Percentiles rank a stretch among this genome's conserved stretches.
Conservation (phyloP, 2,113 vertebrate species). For the Oncorhynchus tshawytscha region DNA sequence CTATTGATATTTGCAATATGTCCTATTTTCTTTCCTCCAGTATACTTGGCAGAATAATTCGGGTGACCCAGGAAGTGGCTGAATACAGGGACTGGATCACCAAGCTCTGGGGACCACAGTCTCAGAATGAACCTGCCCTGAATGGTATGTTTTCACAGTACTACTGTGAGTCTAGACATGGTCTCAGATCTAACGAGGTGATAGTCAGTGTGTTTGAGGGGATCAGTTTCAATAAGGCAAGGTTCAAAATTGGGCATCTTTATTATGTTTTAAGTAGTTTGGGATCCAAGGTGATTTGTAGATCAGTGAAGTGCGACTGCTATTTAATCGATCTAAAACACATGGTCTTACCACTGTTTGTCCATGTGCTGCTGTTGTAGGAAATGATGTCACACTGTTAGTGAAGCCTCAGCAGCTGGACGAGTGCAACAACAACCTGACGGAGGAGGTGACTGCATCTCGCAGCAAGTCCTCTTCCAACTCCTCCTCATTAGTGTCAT, state of each 20-base stretch:
- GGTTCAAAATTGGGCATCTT: too few relatives aligned
- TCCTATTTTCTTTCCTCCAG: constrained; percentile 61
- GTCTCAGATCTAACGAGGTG: not conserved
- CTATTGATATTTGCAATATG: not conserved
- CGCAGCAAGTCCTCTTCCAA: constrained; percentile 89
- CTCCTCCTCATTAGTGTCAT: constrained; percentile 88
- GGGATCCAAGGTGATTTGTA: too few relatives aligned
- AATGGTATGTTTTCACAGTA: constrained; percentile 75
- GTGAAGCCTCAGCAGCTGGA: constrained; percentile 87
- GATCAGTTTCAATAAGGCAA: too few relatives aligned
- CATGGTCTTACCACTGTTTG: constrained; percentile 15
- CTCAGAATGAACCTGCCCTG: constrained; percentile 78
- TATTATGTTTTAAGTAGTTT: too few relatives aligned
- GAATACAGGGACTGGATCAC: constrained; percentile 96
- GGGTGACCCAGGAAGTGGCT: constrained; percentile 93
- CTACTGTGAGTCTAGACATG: not conserved
- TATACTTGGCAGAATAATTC: constrained; percentile 94
- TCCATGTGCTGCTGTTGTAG: constrained; percentile 63
- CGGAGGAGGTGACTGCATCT: constrained; percentile 76
- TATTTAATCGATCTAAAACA: not conserved
- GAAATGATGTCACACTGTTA: constrained; percentile 88
- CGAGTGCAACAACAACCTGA: constrained; percentile 93
- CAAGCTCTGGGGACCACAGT: constrained; percentile 84
- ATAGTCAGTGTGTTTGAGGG: not conserved
- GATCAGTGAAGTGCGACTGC: too few relatives aligned